Evolutionary conservation across 1,140 invertebrate genomes (phyloP).

Genomic region (Drosophila albomicans): DNA sequence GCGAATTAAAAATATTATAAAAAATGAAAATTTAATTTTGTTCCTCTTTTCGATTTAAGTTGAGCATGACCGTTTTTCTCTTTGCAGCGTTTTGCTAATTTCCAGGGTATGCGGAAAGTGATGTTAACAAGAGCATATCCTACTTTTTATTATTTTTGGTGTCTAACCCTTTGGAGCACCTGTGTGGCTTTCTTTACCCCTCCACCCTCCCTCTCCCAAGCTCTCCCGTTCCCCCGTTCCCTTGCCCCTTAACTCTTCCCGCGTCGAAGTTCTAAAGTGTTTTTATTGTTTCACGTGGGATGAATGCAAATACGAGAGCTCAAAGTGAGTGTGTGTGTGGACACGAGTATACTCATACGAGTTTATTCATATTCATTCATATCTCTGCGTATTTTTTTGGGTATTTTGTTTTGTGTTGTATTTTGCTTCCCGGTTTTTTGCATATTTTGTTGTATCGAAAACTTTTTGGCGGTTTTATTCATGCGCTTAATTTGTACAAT

Average conservation of each 20-base stretch:
- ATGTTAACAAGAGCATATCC: neutral
- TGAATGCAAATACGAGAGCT: constrained; percentile 22
- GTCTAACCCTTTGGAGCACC: neutral
- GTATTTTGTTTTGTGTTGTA: constrained; percentile 14
- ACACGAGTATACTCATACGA: constrained; percentile 11
- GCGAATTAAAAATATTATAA: no score
- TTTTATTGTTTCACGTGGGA: constrained; percentile 30
- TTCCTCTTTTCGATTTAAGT: no score
- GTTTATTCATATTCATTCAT: constrained; percentile 30
- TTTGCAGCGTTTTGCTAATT: no score
- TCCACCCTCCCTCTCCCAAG: neutral
- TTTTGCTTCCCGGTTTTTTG: neutral
- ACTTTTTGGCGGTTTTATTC: constrained; percentile 34
- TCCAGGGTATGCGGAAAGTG: neutral
- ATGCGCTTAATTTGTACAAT: constrained; percentile 57
- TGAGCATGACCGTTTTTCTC: no score
- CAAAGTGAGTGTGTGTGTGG: neutral
- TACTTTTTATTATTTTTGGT: neutral
- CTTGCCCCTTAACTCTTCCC: neutral
- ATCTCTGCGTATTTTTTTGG: constrained; percentile 7
- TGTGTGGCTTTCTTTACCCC: neutral
- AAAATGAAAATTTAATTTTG: no score
- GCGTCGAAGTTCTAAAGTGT: constrained; percentile 28
- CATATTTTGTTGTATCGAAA: constrained; percentile 27
- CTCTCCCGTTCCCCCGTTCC: neutral